A percentile compares a stretch with the other conserved stretches of the same genome.
These are phyloP conservation scores for Dromococcyx pavoninus DNA, from an alignment of 2,797 vertebrate species.

Conservation along the genomic window DNA sequence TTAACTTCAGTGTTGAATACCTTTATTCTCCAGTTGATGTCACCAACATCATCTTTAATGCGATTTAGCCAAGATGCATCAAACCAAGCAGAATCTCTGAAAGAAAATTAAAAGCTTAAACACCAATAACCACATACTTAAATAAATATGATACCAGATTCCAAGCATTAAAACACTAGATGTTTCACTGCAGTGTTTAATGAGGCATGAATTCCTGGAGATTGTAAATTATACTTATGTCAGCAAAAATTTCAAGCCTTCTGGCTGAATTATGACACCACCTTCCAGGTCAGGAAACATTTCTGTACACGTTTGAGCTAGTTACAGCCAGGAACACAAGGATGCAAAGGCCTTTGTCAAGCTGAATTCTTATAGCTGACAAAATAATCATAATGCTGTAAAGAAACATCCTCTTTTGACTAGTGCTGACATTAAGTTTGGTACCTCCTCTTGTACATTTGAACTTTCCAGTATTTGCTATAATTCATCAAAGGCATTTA, in stretches of 20 bases:
- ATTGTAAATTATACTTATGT: not conserved
- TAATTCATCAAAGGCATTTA: not conserved
- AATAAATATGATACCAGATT: not conserved
- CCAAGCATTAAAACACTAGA: not conserved
- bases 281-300: not conserved
- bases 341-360: not conserved
- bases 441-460: not conserved
- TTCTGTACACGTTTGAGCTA: not conserved
- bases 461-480: not conserved
- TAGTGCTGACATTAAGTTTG: fast-evolving
- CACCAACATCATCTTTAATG: slow-evolving; percentile 92
- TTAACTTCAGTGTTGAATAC: slow-evolving; percentile 69
- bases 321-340: not conserved
- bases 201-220: not conserved
- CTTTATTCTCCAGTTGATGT: slow-evolving; percentile 97
- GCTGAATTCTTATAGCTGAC: not conserved
- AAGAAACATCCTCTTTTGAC: not conserved
- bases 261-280: not conserved
- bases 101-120: slow-evolving; percentile 11
- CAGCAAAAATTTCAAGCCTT: not conserved
- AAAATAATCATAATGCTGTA: not conserved
- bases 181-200: not conserved
- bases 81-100: slow-evolving; percentile 93
- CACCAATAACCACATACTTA: not conserved
- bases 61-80: slow-evolving; percentile 87